phyloP scores from a whole-genome alignment of 1,140 invertebrate species.

The Panagrolaimus sp. region DNA sequence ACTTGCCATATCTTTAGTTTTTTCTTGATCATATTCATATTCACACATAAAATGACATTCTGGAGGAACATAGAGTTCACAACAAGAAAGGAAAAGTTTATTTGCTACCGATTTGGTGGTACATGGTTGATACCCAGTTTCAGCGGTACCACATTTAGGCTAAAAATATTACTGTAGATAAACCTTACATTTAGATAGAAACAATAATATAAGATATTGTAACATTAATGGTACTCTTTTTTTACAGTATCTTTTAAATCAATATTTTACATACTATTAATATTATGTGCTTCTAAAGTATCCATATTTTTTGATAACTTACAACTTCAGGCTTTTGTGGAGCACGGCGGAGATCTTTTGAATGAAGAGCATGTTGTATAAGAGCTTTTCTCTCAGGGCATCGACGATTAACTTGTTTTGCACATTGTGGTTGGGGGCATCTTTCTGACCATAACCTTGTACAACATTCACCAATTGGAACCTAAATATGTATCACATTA shows the following conservation, averaged over 20 bases:
- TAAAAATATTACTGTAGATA: too few species aligned
- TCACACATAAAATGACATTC: conserved; percentile 34
- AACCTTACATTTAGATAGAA: too few species aligned
- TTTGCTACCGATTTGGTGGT: conserved; percentile 29
- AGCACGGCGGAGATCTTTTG: conserved; percentile 21
- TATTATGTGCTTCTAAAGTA: too few species aligned
- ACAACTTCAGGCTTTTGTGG: conserved; percentile 9
- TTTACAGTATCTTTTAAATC: too few species aligned
- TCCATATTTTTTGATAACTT: neutral
- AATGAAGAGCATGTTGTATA: conserved; percentile 17
- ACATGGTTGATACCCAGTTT: conserved; percentile 31
- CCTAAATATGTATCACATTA: neutral
- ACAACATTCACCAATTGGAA: conserved; percentile 24
- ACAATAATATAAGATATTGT: too few species aligned
- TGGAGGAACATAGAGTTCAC: conserved; percentile 29
- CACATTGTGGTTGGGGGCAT: conserved; percentile 31
- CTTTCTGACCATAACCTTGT: conserved; percentile 18
- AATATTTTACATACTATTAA: too few species aligned
- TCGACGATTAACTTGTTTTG: conserved; percentile 26
- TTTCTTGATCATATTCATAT: conserved; percentile 33
- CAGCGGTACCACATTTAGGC: conserved; percentile 32
- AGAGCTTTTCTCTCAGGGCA: conserved; percentile 29
- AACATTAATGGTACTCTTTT: too few species aligned
- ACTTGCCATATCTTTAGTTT: conserved; percentile 28
- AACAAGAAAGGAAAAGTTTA: conserved; percentile 31